These are phyloP conservation scores for Spatula versicolor DNA, from an alignment of 2,797 vertebrate genomes.

Conservation along the genomic window DNA sequence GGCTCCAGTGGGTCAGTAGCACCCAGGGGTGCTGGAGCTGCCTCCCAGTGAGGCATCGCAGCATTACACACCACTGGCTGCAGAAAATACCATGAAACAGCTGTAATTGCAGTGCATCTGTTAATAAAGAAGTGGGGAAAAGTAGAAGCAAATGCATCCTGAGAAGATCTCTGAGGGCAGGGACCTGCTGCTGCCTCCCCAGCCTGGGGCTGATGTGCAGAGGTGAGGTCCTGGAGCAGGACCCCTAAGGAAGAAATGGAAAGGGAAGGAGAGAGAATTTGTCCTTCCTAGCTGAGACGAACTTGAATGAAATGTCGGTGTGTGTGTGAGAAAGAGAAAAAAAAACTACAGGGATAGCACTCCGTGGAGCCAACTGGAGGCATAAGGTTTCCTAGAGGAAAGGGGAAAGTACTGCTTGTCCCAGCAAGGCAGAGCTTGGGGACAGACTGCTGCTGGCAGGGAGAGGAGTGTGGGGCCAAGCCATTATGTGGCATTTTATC, in stretches of 20 bases:
- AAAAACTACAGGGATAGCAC: neutral
- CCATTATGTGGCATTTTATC: neutral
- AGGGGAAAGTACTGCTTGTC: neutral
- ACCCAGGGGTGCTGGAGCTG: neutral
- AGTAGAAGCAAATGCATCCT: neutral
- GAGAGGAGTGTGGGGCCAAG: neutral
- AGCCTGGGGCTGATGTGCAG: accelerated
- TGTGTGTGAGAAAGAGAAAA: neutral
- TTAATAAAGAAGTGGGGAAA: neutral
- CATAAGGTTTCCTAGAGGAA: neutral
- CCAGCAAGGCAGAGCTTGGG: neutral
- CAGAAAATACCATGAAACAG: neutral
- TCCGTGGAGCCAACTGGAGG: neutral
- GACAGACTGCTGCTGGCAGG: neutral
- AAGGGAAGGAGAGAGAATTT: neutral
- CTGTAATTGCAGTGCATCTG: neutral
- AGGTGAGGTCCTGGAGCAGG: neutral
- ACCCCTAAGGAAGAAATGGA: neutral
- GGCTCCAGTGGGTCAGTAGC: neutral
- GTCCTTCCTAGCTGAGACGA: neutral
- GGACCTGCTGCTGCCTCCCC: neutral
- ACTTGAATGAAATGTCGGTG: neutral
- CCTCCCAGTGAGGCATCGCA: too few species aligned
- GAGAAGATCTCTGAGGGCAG: neutral
- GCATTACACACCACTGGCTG: too few species aligned